Evolutionary conservation across 1,140 invertebrate genomes (phyloP), one percentile per base, ranked within the genome.

Genomic region (Ceratosolen fusciceps): DNA sequence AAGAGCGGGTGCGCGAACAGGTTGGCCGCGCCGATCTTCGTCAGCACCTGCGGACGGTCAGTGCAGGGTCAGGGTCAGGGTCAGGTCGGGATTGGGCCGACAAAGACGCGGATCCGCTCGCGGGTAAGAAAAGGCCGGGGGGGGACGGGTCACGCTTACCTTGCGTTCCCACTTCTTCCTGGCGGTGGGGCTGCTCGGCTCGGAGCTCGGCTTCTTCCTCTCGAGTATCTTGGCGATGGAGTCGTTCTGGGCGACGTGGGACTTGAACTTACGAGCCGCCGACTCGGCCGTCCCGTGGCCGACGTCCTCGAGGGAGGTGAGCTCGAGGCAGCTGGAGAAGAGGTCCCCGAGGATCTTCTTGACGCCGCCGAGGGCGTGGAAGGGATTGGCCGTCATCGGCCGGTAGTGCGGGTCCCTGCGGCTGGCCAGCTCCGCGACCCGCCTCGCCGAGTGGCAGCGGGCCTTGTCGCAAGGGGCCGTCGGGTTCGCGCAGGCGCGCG

Each of bases 371-470:
- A 95, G 87, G 3, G 93, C 91, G 62, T 94, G 93, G 86, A 96
- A 95, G 21, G 95, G 94, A 89, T 96, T 95, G 56, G 91, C 92
- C 21, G 91, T 93, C 84, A 91, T 92, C 8, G 93, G 93, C 83
- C 93, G 93, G 84, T 95, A 95, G 84, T 96, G 94, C 47, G 95
- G 94, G 90, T 97, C 95, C 83, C 95, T 92, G 62, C 93, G 91
- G 84, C 94, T 94, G 92, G 96, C 96, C 26, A 94, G 93, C 87
- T 95, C 94, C 31, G 94, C 95, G 0, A 95, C 91, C 78, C 93
- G 91, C 24, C 88, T 84, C 7, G 87, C 85, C 31, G 89, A 88
- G 83, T 95, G 94, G 80, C 94, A 94, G n/a, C 94, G 92, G 0
- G 94, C 94, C 84, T 95, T 95, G 81, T 95, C 94, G 80, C 93